Evolutionary conservation across 1,140 invertebrate genomes (phyloP).

Genomic region (Epicauta chinensis): DNA sequence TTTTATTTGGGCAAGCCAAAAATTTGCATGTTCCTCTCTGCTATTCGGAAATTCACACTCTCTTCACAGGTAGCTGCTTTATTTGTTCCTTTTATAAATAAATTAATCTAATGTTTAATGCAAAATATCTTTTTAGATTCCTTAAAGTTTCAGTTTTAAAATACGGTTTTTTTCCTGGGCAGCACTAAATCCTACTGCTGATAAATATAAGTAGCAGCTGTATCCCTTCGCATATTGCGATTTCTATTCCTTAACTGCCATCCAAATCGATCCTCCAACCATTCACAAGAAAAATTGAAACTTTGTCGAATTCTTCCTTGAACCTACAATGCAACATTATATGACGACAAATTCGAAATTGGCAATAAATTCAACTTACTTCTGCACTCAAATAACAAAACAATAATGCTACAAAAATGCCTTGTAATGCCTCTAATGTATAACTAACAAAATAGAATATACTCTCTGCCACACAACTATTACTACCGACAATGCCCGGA

Average conservation of each 20-base stretch:
- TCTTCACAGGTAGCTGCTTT: no score
- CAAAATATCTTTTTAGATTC: no score
- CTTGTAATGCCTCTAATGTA: slow-evolving; percentile 50
- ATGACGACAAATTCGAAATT: neutral
- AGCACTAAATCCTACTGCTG: no score
- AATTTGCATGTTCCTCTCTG: no score
- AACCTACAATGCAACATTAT: neutral
- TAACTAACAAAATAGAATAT: slow-evolving; percentile 50
- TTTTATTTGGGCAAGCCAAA: no score
- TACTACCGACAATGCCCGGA: slow-evolving; percentile 28
- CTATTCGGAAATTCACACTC: no score
- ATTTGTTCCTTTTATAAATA: no score
- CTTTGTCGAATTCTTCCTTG: neutral
- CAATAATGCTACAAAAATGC: slow-evolving; percentile 49
- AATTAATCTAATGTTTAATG: no score
- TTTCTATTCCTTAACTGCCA: neutral
- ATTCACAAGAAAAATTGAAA: neutral
- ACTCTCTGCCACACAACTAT: slow-evolving; percentile 47
- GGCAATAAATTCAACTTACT: slow-evolving; percentile 43
- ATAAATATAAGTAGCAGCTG: neutral
- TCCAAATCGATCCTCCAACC: neutral
- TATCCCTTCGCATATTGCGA: neutral
- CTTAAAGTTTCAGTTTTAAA: no score
- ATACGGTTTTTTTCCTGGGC: no score
- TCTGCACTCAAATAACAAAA: slow-evolving; percentile 57